Base-by-base conservation (phyloP, 1,140 invertebrate species). In the Propsilocerus akamusi region DNA sequence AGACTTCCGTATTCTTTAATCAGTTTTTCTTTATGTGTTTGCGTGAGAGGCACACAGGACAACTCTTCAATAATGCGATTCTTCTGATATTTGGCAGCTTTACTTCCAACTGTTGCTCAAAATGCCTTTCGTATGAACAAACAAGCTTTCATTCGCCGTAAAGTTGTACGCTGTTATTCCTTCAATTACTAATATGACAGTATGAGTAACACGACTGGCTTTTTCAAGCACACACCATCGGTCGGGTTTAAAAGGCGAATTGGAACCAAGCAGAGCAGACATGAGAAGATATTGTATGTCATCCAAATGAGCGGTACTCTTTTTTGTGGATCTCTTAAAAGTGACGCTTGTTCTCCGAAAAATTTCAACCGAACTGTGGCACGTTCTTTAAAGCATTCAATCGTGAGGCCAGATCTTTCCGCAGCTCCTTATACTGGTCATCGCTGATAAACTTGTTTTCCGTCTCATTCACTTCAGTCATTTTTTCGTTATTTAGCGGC, bases 181-280 rank as follows among this genome's bases (percentile, higher is more conserved):
- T 68, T 92, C 84, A 20, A 92, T 54, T 7, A 91, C 72, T 6
- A 92, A 59, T 20, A 86, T 74, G 4, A 81, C 72, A 14, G 80
- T 80, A 57, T 83, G 78, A 14, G 69, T 65, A 12, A 92, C 67
- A 57, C 71, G 76, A 48, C 72, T 74, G 53, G 73, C 75, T 63
- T 84, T 85, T 47, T 88, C 77, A 12, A 91, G 62, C 14, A 70
- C 65, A 70, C 86, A 91, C 89, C 89, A 94, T 54, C 86, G 71
- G 23, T 73, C 68, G 14, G 80, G 74, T 37, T 68, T 60, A 51
- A 79, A 79, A 20, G 80, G 76, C 41, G 81, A 78, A 26, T 77
- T 65, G 55, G 81, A 75, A 5, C 80, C 81, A 46, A 85, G 67
- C 49, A 88, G 62, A 2, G 84, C 81, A 62, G 80, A 81, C 56